Conservation (phyloP, 2,888 invertebrate species). For the Euplexia lucipara region DNA sequence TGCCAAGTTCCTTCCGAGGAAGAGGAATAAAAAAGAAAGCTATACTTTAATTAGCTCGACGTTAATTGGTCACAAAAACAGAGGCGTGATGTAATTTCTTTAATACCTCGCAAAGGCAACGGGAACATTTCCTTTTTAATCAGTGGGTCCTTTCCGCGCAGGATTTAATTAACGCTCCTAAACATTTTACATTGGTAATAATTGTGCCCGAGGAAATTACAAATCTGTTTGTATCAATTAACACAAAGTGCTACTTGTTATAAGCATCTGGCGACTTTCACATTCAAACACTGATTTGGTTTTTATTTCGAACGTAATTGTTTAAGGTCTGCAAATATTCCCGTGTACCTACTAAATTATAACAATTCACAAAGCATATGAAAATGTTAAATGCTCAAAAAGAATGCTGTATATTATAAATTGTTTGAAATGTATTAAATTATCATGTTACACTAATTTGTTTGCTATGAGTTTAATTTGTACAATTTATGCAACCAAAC, state of each 20-base stretch:
- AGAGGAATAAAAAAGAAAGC: conserved; percentile 62
- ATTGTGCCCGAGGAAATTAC: conserved; percentile 75
- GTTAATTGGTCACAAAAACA: conserved; percentile 70
- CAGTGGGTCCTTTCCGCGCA: conserved; percentile 72
- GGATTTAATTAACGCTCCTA: conserved; percentile 84
- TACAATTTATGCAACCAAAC: conserved; percentile 21
- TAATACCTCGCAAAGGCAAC: conserved; percentile 69
- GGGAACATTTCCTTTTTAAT: conserved; percentile 77
- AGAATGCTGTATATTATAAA: background rate
- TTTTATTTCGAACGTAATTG: conserved; percentile 14
- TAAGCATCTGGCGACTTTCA: conserved; percentile 51
- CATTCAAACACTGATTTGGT: conserved; percentile 16
- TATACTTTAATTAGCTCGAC: conserved; percentile 66
- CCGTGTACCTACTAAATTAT: background rate
- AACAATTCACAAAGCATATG: conserved; percentile 3
- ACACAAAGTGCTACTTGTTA: conserved; percentile 72
- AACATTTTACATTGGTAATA: conserved; percentile 85
- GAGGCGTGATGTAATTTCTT: conserved; percentile 74
- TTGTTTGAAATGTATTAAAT: background rate
- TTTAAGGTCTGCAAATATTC: conserved; percentile 12
- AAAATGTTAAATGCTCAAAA: conserved; percentile 14
- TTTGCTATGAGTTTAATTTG: conserved; percentile 24
- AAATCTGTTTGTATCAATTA: conserved; percentile 79
- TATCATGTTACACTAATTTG: conserved; percentile 16
- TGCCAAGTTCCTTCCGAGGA: conserved; percentile 34